Evolutionary conservation across 1,140 invertebrate species (phyloP).

Genomic region (Drosophila funebris): DNA sequence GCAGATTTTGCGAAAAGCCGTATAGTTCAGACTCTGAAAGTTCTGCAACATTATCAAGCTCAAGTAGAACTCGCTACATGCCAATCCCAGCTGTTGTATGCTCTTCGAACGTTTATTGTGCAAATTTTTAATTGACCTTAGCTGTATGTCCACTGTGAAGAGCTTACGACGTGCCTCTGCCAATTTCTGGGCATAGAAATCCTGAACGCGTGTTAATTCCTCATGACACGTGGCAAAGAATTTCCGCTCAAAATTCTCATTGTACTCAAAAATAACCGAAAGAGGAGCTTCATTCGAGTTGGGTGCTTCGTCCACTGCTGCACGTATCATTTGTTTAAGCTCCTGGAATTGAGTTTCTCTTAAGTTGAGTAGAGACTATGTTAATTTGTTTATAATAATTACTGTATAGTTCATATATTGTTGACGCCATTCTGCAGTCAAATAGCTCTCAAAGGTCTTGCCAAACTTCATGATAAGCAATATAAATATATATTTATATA

Average conservation of each 20-base stretch:
- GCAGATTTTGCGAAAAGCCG: constrained; percentile 98
- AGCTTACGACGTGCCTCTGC: constrained; percentile 91
- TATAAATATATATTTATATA: too few species aligned
- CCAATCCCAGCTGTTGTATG: constrained; percentile 93
- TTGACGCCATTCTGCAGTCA: constrained; percentile 71
- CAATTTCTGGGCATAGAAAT: constrained; percentile 97
- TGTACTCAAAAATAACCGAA: constrained; percentile 84
- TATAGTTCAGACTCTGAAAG: constrained; percentile 97
- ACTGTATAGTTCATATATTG: constrained; percentile 72
- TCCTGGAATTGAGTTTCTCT: constrained; percentile 13
- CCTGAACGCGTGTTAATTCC: constrained; percentile 96
- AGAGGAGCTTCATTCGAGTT: background rate
- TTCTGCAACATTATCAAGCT: constrained; percentile 96
- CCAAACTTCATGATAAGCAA: constrained; percentile 76
- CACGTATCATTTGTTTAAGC: constrained; percentile 50
- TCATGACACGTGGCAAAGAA: constrained; percentile 96
- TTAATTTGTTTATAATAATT: background rate
- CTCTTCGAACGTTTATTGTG: constrained; percentile 72
- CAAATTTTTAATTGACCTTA: background rate
- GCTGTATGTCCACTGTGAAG: background rate
- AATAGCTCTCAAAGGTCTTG: constrained; percentile 53
- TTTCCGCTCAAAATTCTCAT: constrained; percentile 95
- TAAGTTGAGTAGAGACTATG: background rate
- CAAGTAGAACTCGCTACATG: constrained; percentile 99
- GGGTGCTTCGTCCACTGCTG: constrained; percentile 34